Base-by-base conservation (phyloP, 1,140 invertebrate species). In the Conus ventricosus region DNA sequence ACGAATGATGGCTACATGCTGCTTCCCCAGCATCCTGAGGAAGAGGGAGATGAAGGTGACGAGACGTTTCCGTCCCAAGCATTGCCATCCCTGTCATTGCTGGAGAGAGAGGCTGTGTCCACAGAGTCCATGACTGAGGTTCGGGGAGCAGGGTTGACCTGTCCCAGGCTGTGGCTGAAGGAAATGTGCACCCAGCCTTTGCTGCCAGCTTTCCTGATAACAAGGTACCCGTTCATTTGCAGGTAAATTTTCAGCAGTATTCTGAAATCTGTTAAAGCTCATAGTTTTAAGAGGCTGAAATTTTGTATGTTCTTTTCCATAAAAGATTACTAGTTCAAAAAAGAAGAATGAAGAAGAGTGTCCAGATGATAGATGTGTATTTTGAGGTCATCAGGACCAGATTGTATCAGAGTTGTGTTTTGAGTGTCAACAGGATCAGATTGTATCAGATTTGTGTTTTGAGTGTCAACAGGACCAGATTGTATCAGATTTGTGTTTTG, bases 21-120 rank as follows among this genome's bases (percentile, higher is more conserved):
- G 83, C 76, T 91, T 39, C 88, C 91, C 17, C 91, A 91, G 78
- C 87, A 90, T 3, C 85, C 88, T 39, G 85, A 87, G 4, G 80
- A 80, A 39, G 71, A 60, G 11, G 63, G 25, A 53, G 75, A n/a
- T 39, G 63, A 53, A 20, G 60, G 76, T 2, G 86, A 60, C 2
- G 17, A 13, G 75, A 53, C 20, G 10, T 15, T 63, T 53, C 39
- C 67, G 5, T 71, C 67, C 17, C 54, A 84, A 25, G 20, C 23
- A 57, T 85, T n/a, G 25, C 63, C 85, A 5, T 39, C 51, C 55
- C 51, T 39, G 5, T 54, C n/a, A 87, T 20, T 67, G 8, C 25
- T 75, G 85, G 85, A 87, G 17, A 54, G 7, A 25, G 54, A 78
- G 23, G 23, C 10, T 60, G 51, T 71, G 8, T 27, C 75, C 23